Conservation (phyloP, 2,888 invertebrate species). For the Drosophila quinaria region DNA sequence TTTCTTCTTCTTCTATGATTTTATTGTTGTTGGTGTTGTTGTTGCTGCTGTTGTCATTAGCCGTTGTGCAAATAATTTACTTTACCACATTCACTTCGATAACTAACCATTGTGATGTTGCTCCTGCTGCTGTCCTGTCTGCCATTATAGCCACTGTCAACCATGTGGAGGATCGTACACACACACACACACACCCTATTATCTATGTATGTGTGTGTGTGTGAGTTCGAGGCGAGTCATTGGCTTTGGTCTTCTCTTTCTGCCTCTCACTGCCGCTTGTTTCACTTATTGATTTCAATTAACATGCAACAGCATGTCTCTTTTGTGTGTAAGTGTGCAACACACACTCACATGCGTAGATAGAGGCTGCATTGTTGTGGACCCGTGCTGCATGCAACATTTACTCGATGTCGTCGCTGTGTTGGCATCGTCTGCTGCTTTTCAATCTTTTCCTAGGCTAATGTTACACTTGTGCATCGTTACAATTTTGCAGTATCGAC, state of each 20-base stretch:
- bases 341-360: conserved; percentile 15
- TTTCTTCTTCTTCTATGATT: conserved; percentile 11
- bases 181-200: conserved; percentile 17
- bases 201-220: conserved; percentile 14
- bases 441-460: conserved; percentile 80
- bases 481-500: conserved; percentile 50
- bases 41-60: conserved; percentile 76
- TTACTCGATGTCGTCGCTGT: conserved; percentile 45
- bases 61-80: conserved; percentile 82
- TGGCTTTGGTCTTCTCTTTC: background rate
- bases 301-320: conserved; percentile 83
- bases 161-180: conserved; percentile 18
- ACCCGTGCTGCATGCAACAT: conserved; percentile 63
- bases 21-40: conserved; percentile 21
- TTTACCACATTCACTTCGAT: conserved; percentile 80
- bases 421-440: conserved; percentile 57
- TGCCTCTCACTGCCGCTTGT: conserved; percentile 26
- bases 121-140: conserved; percentile 56
- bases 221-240: conserved; percentile 8
- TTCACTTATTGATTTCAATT: conserved; percentile 82
- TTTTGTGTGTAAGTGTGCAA: conserved; percentile 55
- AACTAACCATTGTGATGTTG: conserved; percentile 80
- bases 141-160: conserved; percentile 68
- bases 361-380: conserved; percentile 39
- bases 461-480: conserved; percentile 81